Base-by-base conservation (phyloP, 1,140 invertebrate genomes). In the Apocrypta bakeri region DNA sequence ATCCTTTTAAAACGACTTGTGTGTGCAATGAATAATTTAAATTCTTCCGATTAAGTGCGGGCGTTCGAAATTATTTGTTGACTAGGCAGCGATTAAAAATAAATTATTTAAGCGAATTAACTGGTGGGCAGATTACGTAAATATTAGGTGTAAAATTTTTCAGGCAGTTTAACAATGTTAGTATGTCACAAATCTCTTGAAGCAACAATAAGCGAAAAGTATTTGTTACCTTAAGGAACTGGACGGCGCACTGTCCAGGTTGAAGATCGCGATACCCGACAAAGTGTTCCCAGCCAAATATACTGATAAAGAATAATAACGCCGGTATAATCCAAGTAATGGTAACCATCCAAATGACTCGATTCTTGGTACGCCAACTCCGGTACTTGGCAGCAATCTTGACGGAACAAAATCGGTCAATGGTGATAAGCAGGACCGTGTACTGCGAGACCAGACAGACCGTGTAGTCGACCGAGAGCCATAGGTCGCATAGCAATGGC, bases 261-360 rank as follows among this genome's bases (percentile, higher is more conserved):
- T 94, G 92, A 25, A 99, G 92, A 87, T 98, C 97, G 79, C 98
- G 93, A 87, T 96, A 96, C 2, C 98, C 98, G 42, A 98, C 96
- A 88, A 99, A 99, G 89, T 98, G 97, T 90, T 99, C 98, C 98
- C 99, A 99, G 37, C 98, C 99, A 88, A 99, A 99, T 84, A 99
- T 99, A 78, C 97, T 98, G 77, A 98, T 98, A 90, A 99, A 99
- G 91, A 99, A 99, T 4, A 99, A 92, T 21, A 99, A 91, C 1
- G 97, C 96, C 6, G 99, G 99, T 81, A 99, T 96, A 42, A 99
- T 97, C 99, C 99, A 99, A 0, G 98, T 99, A 17, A 99, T 98
- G 3, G 96, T 95, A 0, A 99, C 96, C 95, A 99, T 98, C 94
- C 96, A 97, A 56, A 98, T 95, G 0, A 98, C 97, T 85, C 96